Conservation (phyloP, 2,113 vertebrate species). For the Melanotaenia duboulayi region DNA sequence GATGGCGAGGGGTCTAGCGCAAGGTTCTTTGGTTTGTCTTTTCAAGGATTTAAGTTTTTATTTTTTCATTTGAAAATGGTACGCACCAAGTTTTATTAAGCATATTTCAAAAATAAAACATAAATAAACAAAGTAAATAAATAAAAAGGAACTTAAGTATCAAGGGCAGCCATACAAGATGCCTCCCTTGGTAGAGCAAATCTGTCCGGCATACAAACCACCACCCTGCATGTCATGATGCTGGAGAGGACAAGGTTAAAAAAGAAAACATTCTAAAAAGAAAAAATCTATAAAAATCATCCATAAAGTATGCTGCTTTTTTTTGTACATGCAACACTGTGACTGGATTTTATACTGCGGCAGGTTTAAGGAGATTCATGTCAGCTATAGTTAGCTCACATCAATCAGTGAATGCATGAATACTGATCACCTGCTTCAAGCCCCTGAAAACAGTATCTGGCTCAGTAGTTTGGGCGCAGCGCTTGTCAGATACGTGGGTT, state of each 20-base stretch:
- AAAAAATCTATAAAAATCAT: background rate
- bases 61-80: background rate
- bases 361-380: conserved; percentile 38
- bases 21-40: conserved; percentile 11
- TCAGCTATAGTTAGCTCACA: conserved; percentile 38
- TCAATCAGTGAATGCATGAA: conserved; percentile 34
- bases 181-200: no score
- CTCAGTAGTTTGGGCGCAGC: conserved; percentile 32
- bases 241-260: no score
- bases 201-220: no score
- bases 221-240: no score
- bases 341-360: conserved; percentile 27
- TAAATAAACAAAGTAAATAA: no score
- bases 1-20: conserved; percentile 4
- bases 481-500: conserved; percentile 33
- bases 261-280: no score
- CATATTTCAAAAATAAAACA: background rate
- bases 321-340: background rate
- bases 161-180: no score
- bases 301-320: background rate
- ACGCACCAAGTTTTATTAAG: background rate
- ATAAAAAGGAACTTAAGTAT: no score
- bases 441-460: conserved; percentile 45
- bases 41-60: background rate
- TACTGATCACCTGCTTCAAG: conserved; percentile 36